These are phyloP conservation scores for Antedon mediterranea DNA, from an alignment of 53 echinoderm and acorn worm species.

Conservation along the genomic window DNA sequence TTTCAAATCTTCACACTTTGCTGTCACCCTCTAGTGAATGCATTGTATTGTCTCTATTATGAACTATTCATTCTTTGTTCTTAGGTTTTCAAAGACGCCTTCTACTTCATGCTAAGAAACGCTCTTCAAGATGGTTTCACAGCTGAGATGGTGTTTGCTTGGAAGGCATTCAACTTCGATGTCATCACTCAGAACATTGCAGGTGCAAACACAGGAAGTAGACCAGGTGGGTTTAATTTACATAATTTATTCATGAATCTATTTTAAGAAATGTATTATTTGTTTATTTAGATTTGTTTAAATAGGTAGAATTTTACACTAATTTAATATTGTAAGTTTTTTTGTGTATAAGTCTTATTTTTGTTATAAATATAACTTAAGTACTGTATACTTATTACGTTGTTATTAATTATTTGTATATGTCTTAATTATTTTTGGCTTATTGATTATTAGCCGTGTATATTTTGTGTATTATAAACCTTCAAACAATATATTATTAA, in stretches of 20 bases:
- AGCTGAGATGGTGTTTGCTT: slow-evolving; percentile 55
- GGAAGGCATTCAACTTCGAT: slow-evolving; percentile 84
- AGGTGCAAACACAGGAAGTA: slow-evolving; percentile 32
- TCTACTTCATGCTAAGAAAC: slow-evolving; percentile 69
- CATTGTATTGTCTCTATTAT: not conserved
- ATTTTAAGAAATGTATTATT: no score
- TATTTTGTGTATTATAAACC: no score
- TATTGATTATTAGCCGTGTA: no score
- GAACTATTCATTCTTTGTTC: not conserved
- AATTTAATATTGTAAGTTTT: no score
- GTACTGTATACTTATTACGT: no score
- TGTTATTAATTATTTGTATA: no score
- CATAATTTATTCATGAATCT: slow-evolving; percentile 4
- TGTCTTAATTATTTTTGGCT: no score
- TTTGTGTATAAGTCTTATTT: no score
- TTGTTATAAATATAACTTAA: no score
- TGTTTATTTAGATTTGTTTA: no score
- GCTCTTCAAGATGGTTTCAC: slow-evolving; percentile 56
- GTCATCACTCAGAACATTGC: slow-evolving; percentile 40
- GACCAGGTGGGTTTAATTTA: slow-evolving; percentile 49
- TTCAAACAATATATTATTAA: no score
- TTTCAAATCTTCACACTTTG: not conserved
- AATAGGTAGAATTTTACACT: no score
- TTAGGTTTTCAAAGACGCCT: slow-evolving; percentile 73
- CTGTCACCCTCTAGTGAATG: not conserved